These are phyloP conservation scores for Teleogryllus occipitalis DNA, from an alignment of 1,140 invertebrate species.

Conservation along the genomic window DNA sequence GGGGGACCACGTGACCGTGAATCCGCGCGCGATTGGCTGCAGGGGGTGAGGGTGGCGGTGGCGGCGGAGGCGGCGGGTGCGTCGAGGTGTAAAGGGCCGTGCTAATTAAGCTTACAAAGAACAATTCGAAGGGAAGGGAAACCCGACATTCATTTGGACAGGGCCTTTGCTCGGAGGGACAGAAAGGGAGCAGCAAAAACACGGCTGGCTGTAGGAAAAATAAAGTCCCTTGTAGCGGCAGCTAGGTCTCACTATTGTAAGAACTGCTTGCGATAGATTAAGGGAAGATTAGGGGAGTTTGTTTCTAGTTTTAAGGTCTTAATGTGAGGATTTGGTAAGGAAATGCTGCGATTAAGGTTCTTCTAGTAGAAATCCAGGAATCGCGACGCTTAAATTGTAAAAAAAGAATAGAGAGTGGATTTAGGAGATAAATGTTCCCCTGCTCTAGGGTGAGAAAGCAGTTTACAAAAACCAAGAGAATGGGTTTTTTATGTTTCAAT, in stretches of 20 bases:
- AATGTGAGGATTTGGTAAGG: background rate
- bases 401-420: background rate
- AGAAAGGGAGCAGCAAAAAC: background rate
- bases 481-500: no score
- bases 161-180: background rate
- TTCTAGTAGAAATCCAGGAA: background rate
- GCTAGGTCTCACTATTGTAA: background rate
- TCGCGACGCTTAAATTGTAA: background rate
- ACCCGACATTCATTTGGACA: background rate
- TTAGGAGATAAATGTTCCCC: background rate
- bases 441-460: no score
- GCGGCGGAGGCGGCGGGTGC: no score
- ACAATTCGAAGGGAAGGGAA: background rate
- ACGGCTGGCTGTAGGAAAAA: background rate
- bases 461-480: no score
- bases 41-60: no score
- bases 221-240: background rate
- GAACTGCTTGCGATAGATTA: background rate
- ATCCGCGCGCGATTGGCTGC: conserved; percentile 6
- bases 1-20: conserved; percentile 4
- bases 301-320: background rate
- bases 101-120: conserved; percentile 5
- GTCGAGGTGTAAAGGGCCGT: background rate
- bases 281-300: background rate
- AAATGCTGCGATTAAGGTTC: background rate